These are phyloP conservation scores for Nasua narica DNA, from an alignment of 2,797 vertebrate genomes.

Conservation along the genomic window DNA sequence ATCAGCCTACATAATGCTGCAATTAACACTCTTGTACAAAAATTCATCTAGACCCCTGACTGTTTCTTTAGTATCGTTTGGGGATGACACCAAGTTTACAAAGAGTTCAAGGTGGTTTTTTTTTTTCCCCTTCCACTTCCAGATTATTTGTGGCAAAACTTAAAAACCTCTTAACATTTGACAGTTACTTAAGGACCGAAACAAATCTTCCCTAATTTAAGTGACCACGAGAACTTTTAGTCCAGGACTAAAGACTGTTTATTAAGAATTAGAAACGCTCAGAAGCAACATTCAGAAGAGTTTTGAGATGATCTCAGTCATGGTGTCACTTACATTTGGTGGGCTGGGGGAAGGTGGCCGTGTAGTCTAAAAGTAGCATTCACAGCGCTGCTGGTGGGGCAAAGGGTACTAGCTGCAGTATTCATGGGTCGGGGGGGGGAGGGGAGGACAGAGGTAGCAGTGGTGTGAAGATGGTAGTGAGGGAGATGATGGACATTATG, in stretches of 20 bases:
- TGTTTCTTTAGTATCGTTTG: background rate
- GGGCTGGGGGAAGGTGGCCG: background rate
- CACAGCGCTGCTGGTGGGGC: background rate
- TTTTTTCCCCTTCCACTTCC: background rate
- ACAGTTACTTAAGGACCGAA: background rate
- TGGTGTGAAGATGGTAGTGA: background rate
- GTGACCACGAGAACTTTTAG: background rate
- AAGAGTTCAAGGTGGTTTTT: background rate
- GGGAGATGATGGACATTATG: background rate
- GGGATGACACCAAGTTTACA: background rate
- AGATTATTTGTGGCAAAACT: background rate
- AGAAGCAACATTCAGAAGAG: background rate
- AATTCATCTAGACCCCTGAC: background rate
- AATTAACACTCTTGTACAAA: background rate
- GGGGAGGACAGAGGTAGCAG: background rate
- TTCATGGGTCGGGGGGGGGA: accelerated
- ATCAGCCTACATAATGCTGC: background rate
- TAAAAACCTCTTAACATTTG: background rate
- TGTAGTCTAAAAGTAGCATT: no score
- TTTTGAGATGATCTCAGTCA: background rate
- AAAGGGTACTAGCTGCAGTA: background rate
- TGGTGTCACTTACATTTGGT: background rate
- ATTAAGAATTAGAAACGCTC: background rate
- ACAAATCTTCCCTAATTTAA: background rate
- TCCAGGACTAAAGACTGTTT: background rate